Evolutionary conservation across 64 coral and sea anemone species (phyloP).

Genomic region (Actinia tenebrosa): DNA sequence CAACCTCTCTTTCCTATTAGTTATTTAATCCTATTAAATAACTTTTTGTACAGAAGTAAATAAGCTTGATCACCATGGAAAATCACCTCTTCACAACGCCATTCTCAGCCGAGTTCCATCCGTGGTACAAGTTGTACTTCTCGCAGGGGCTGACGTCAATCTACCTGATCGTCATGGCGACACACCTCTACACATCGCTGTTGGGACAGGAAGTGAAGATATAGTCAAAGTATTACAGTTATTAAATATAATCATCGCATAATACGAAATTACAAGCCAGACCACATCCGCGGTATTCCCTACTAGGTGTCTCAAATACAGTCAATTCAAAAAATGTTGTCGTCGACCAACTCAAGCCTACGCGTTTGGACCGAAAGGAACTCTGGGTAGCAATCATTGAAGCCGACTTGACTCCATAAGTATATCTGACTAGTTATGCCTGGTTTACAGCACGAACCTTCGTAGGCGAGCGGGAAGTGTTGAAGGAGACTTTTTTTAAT

Average conservation of each 20-base stretch:
- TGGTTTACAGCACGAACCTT: no score
- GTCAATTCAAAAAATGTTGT: no score
- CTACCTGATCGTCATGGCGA: constrained; percentile 38
- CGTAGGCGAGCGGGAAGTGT: no score
- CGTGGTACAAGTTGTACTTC: constrained; percentile 33
- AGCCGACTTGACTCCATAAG: no score
- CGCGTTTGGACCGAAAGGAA: no score
- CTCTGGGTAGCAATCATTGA: no score
- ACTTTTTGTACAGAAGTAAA: constrained; percentile 31
- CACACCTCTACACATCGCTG: constrained; percentile 45
- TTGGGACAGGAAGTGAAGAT: constrained; percentile 21
- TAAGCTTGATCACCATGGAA: constrained; percentile 24
- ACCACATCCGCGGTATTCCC: no score
- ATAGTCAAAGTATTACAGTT: constrained; percentile 14
- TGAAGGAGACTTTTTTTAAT: no score
- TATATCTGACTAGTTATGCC: no score
- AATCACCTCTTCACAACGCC: constrained; percentile 43
- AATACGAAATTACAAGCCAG: no score
- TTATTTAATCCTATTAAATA: not conserved
- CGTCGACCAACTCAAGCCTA: no score
- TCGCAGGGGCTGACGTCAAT: constrained; percentile 33
- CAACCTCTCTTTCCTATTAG: not conserved
- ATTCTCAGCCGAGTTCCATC: constrained; percentile 23
- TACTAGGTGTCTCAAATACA: no score
- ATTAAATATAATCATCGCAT: not conserved